Percentiles rank a stretch among this genome's conserved stretches.
Conservation (phyloP, 2,797 vertebrate species). For the Chloroceryle inda region DNA sequence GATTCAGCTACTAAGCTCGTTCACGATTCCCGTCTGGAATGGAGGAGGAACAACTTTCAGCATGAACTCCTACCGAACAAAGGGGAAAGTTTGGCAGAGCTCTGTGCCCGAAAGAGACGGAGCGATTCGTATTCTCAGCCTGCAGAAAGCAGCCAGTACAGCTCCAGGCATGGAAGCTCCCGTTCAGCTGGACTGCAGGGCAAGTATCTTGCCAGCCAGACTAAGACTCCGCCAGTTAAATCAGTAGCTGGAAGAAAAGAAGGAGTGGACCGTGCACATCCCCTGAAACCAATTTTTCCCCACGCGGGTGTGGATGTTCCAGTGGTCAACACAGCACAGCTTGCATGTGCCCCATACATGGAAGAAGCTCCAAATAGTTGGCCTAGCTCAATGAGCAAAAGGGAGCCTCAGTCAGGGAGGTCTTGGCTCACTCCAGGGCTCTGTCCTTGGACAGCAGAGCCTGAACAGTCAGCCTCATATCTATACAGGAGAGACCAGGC, state of each 20-base stretch:
- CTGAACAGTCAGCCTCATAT: neutral
- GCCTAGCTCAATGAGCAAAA: slow-evolving; percentile 9
- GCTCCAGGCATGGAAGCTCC: neutral
- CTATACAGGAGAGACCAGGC: neutral
- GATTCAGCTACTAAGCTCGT: slow-evolving; percentile 35
- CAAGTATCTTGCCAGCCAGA: slow-evolving; percentile 9
- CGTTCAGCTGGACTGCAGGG: slow-evolving; percentile 26
- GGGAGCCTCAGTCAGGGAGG: neutral
- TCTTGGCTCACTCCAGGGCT: neutral
- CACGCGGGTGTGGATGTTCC: slow-evolving; percentile 46
- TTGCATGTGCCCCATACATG: neutral
- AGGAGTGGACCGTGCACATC: slow-evolving; percentile 80
- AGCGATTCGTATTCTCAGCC: neutral
- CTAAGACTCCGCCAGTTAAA: slow-evolving; percentile 40
- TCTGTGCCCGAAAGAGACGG: neutral
- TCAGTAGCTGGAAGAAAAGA: slow-evolving; percentile 54
- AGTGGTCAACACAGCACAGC: neutral
- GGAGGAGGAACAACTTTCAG: slow-evolving; percentile 39
- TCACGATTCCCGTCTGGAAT: slow-evolving; percentile 35
- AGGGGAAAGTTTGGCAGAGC: slow-evolving; percentile 41
- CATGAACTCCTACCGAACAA: slow-evolving; percentile 50
- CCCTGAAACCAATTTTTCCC: slow-evolving; percentile 84
- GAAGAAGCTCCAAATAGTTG: neutral
- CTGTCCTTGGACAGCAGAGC: neutral
- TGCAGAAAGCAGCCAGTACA: neutral